Evolutionary conservation across 2,113 vertebrate genomes (phyloP), one percentile per base, ranked within the genome.

Genomic region (Macrotis lagotis): DNA sequence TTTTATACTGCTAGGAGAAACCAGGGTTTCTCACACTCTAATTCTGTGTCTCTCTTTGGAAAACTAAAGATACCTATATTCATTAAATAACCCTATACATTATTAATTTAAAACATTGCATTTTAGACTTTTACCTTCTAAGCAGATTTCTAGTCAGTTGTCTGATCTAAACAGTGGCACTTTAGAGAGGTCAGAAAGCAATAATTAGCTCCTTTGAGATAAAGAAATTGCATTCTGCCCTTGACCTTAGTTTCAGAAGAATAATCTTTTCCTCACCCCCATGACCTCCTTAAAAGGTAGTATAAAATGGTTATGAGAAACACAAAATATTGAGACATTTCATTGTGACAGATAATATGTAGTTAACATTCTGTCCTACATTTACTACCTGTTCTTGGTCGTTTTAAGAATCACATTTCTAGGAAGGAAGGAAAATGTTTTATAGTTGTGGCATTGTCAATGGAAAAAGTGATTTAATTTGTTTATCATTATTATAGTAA

Each of bases 1-100:
- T 74, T 93, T 94, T 96, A 19, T 59, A 91, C 89, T 90, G 50
- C 48, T 91, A 90, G 90, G 93, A 90, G 91, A 94, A 55, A 44
- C 50, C 91, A 90, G 24, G 12, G 14, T 11, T 83, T 90, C 25
- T 53, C 50, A 93, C n/a, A 94, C 47, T 93, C 53, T 9, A 2
- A 44, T 59, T 90, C 10, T 90, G 22, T 48, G 28, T 90, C 53
- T 91, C 12, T 92, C 22, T 0, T 92, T 92, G 52, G n/a, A 37
- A 53, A 74, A 51, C 51, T 52, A 89, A 55, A 25, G 47, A 31
- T 88, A 28, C 51, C 48, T 25, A 90, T 25, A 93, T 91, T 50
- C 47, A 55, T 50, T 59, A 48, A 91, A 88, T 52, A n/a, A 19
- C 28, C 11, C 7, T 14, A 1, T 6, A 66, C 55, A 31, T 66